Evolutionary conservation across 2,113 vertebrate genomes (phyloP).

Genomic region (Symphodus melops): DNA sequence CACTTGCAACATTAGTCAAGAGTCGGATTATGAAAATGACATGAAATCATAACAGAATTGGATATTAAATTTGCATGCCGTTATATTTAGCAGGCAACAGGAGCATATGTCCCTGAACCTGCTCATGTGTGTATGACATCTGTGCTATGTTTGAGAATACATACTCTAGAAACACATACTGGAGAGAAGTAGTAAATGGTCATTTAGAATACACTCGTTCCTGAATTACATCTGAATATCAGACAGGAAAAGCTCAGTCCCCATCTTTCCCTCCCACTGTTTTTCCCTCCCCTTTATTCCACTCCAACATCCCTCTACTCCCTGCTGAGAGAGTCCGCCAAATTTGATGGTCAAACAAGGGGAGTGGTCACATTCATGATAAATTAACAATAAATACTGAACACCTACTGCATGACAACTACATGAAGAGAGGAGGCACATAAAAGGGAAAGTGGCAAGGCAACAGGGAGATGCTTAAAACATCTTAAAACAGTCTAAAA

Average conservation of each 20-base stretch:
- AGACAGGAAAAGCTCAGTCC: constrained; percentile 78
- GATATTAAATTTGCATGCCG: constrained; percentile 47
- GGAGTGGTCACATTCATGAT: constrained; percentile 78
- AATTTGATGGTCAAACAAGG: constrained; percentile 65
- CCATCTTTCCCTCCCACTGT: constrained; percentile 42
- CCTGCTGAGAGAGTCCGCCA: constrained; percentile 53
- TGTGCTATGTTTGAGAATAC: constrained; percentile 71
- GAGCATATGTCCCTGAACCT: constrained; percentile 50
- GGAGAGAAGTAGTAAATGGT: constrained; percentile 59
- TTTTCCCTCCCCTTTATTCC: constrained; percentile 33
- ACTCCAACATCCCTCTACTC: constrained; percentile 41
- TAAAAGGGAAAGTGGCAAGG: constrained; percentile 80
- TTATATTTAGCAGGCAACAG: constrained; percentile 48
- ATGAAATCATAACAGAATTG: constrained; percentile 40
- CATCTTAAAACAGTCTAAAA: constrained; percentile 64
- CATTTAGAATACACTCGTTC: constrained; percentile 70
- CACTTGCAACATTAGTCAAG: constrained; percentile 23
- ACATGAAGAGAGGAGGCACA: constrained; percentile 80
- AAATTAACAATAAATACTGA: constrained; percentile 70
- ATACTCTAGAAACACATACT: constrained; percentile 55
- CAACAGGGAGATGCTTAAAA: constrained; percentile 82
- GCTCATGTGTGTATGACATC: constrained; percentile 42
- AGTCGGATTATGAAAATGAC: constrained; percentile 23
- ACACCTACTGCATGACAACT: constrained; percentile 76
- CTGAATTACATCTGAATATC: constrained; percentile 83